A percentile compares a stretch with the other conserved stretches of the same genome.
Evolutionary conservation across 35 echinoderm and acorn worm genomes (phyloP).

Genomic region (Apostichopus parvimensis): DNA sequence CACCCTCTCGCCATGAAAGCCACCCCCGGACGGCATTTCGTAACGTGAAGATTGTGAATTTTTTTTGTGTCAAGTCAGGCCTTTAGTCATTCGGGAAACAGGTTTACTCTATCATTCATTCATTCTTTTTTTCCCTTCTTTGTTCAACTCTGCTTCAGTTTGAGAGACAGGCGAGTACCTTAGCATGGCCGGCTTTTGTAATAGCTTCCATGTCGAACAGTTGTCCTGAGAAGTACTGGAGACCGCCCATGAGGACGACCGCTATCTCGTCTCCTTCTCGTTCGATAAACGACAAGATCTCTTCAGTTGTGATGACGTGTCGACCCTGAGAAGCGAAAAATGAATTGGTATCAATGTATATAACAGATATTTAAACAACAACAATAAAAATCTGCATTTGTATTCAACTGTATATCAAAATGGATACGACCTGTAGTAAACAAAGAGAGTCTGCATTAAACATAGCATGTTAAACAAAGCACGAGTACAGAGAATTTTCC

Average conservation of each 20-base stretch:
- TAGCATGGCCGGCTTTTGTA: slow-evolving; percentile 76
- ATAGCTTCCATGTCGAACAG: slow-evolving; percentile 87
- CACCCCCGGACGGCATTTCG: too few species aligned
- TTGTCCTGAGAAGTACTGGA: slow-evolving; percentile 96
- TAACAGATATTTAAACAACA: not conserved
- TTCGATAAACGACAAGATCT: slow-evolving; percentile 70
- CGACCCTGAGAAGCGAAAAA: slow-evolving; percentile 60
- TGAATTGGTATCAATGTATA: not conserved
- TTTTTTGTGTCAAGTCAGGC: too few species aligned
- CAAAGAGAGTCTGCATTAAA: too few species aligned
- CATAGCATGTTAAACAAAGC: not conserved
- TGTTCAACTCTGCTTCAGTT: too few species aligned
- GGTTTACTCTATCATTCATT: too few species aligned
- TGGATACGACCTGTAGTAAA: too few species aligned
- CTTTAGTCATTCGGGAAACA: too few species aligned
- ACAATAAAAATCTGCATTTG: not conserved
- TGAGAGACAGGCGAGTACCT: slow-evolving; percentile 51
- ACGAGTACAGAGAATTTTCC: not conserved
- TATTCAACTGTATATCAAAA: too few species aligned
- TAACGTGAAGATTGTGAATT: too few species aligned
- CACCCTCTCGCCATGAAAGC: too few species aligned
- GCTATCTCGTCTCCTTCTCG: slow-evolving; percentile 84
- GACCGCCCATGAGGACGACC: slow-evolving; percentile 65
- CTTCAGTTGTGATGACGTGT: slow-evolving; percentile 55
- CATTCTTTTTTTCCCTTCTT: too few species aligned